Base-by-base conservation (phyloP, 2,888 invertebrate genomes). In the Cantharis rufa region DNA sequence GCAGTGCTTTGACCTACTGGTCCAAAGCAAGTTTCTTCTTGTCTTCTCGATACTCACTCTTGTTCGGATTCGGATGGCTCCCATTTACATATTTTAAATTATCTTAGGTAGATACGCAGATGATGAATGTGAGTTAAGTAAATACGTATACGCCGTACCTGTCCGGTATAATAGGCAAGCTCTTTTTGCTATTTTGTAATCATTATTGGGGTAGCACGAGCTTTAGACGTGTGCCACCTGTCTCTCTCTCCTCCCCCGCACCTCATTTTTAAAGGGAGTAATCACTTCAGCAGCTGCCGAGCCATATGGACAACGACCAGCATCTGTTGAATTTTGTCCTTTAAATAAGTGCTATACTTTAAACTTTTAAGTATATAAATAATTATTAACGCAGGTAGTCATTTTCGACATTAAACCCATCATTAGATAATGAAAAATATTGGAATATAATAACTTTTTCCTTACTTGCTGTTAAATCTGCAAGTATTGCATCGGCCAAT, bases 261-360 rank as follows among this genome's bases (percentile, higher is more conserved):
- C 70, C 69, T 27, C 61, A 69, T 72, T 69, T 71, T 63, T 69
- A 77, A 77, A 79, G 77, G 78, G 76, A 71, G 71, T 76, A 80
- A 80, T 80, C 80, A 79, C 79, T 71, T 78, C 79, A 72, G 76
- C 80, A 80, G 80, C 80, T 80, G 80, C 80, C 72, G 80, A 72
- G 80, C 80, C 80, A 80, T 80, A 80, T 80, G 80, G 80, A 78
- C 79, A 79, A 75, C 79, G 80, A 75, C 77, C 76, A 78, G 80
- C 80, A 80, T 80, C 80, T 80, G 80, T 72, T 76, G 18, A 32
- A 70, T 71, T 76, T 62, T 74, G 74, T 71, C 76, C 74, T 78
- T 75, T 74, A 72, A 78, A 78, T 78, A 71, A 77, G 74, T 74
- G 74, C 62, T 75, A 15, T 75, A 32, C 70, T 70, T 27, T 48